Evolutionary conservation across 2,113 vertebrate genomes (phyloP), one percentile per base, ranked within the genome.

Genomic region (Bubalus kerabau): DNA sequence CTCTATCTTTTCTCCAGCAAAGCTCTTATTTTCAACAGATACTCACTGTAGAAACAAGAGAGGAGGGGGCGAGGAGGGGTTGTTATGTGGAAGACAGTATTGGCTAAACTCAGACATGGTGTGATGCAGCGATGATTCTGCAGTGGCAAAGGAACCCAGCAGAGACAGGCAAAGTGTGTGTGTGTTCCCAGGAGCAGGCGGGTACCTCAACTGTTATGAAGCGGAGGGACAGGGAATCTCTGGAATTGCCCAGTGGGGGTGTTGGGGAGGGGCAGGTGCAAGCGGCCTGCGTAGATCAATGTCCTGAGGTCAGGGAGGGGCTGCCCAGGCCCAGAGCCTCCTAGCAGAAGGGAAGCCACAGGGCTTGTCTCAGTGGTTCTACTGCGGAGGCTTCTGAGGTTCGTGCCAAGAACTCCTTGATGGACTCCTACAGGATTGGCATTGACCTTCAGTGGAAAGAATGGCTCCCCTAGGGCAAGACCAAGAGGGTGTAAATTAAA

Each of bases 171-270:
- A 30, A 32, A 50, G 2, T 6, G 52, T 30, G 9, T 21, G 8
- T 28, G 24, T 6, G 48, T 16, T 23, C 4, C 13, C 5, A 16
- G 2, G 15, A 6, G 28, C n/a, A 1, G 13, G 6, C 1, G 2
- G 11, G 16, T 3, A 86, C 5, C 43, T 87, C 74, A 17, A 76
- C 62, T 28, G 50, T 52, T 36, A n/a, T 0, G 17, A 26, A 86
- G 43, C 2, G 1, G 19, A 91, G 40, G 9, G 14, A 16, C 26
- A 74, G 10, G 26, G 80, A 81, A 40, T 82, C 60, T 76, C 54
- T 64, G 71, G 74, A 81, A 87, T 82, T 19, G 52, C 54, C n/a
- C 11, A 60, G 64, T 19, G 43, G 23, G 32, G 43, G 17, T 54
- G 14, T 90, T 7, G 15, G 32, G 7, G 57, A 50, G 6, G 30